Evolutionary conservation across 2,113 vertebrate genomes (phyloP), one percentile per base, ranked within the genome.

Genomic region (Petaurus breviceps): DNA sequence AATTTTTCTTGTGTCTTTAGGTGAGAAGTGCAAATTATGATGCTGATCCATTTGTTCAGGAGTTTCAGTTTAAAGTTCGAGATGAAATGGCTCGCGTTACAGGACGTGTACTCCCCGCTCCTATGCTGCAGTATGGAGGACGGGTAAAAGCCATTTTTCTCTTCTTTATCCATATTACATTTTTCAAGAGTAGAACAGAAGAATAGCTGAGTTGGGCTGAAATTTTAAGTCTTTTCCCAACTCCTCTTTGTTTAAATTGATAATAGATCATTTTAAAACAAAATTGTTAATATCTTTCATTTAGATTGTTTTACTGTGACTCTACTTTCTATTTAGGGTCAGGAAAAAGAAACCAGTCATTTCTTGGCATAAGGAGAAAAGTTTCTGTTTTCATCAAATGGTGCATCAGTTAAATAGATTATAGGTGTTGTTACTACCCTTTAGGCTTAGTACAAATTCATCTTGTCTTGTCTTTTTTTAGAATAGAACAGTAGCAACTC

Each of bases 51-150:
- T 99, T 99, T 94, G 99, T 99, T 90, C 99, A 99, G 98, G 99
- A 99, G 98, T 99, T 99, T 98, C 99, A 99, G 96, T 99, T 99
- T 98, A 99, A 99, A 95, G 99, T 99, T 47, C 99, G 99, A 89
- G 99, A 99, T 98, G 99, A 99, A 98, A 99, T 99, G 99, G 99
- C 99, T 95, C 99, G 99, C 0, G 99, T 99, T 98, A 99, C 99
- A 0, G 99, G 99, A 91, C 99, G 99, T 0, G 99, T 99, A 97
- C 99, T 99, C 97, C 99, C 99, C 51, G 99, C 99, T 95, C 99
- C 99, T 7, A 99, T 99, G 99, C 98, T 99, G 98, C 99, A 99
- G 96, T 99, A 99, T 47, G 99, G 99, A 98, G 99, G 99, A 98
- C 99, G 99, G 99, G 99, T 99, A 99, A 99, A 97, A 89, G 49